Base-by-base conservation (phyloP, 1,140 invertebrate genomes). In the Globodera ellingtonae region DNA sequence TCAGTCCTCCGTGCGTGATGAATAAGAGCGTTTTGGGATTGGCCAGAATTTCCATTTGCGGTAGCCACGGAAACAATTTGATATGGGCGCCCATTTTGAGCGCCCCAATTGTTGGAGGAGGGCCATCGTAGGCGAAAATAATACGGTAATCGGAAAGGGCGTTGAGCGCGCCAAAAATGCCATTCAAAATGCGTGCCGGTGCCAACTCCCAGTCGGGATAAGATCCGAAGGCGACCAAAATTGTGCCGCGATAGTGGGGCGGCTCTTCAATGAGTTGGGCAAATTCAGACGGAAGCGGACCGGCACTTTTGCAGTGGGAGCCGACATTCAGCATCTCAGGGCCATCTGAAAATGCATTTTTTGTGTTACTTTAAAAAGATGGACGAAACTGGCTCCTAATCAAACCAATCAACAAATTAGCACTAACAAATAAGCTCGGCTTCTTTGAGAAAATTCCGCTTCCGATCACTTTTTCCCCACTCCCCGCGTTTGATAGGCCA, bases 141-240 rank as follows among this genome's bases (percentile, higher is more conserved):
- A 84, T 56, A 35, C 84, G 86, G 69, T 85, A 86, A 4, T 84
- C 66, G 13, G 52, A 21, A 18, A 84, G 50, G 3, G 65, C 48
- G 18, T 85, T 15, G 10, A 84, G 67, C 4, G 77, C 84, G n/a
- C 76, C 75, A 18, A 82, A 56, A 44, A 84, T 77, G 6, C 76
- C 85, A 10, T 72, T 72, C 44, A 74, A 66, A 47, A 81, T 74
- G 46, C 85, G 59, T 35, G 80, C 50, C n/a, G 84, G 85, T 9
- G 82, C 84, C 48, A 66, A 80, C 47, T 48, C 52, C 85, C 85
- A 86, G 21, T 83, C 59, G n/a, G 78, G 80, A 35, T 83, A 73
- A 18, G 84, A 83, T 10, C 83, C 83, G 48, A 84, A 86, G n/a
- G 83, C 85, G 48, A 86, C 50, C 50, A 83, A 84, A 70, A 84